phyloP scores from a whole-genome alignment of 2,888 invertebrate species.

The Dynastes hyllus region DNA sequence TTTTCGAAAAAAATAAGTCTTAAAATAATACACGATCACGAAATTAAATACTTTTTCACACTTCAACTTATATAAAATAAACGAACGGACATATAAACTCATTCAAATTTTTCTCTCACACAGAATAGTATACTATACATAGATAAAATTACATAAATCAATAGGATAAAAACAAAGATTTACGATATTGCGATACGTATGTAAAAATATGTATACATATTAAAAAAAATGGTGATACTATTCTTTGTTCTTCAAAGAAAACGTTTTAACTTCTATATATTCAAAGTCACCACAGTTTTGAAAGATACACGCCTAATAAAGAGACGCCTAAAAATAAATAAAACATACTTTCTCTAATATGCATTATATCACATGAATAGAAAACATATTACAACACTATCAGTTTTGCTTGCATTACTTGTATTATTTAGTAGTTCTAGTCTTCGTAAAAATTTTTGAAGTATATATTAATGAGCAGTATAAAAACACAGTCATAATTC shows the following conservation, averaged over 20 bases:
- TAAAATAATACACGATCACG: slow-evolving; percentile 45
- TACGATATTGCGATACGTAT: slow-evolving; percentile 43
- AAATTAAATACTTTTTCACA: slow-evolving; percentile 46
- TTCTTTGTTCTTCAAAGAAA: slow-evolving; percentile 20
- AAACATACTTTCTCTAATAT: slow-evolving; percentile 44
- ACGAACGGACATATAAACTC: slow-evolving; percentile 33
- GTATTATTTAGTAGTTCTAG: slow-evolving; percentile 11
- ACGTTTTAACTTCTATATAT: slow-evolving; percentile 23
- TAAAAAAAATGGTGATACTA: slow-evolving; percentile 15
- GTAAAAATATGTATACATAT: slow-evolving; percentile 32
- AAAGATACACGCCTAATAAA: slow-evolving; percentile 23
- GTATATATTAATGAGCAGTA: slow-evolving; percentile 37
- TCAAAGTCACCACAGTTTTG: slow-evolving; percentile 39
- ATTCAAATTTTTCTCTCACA: slow-evolving; percentile 16
- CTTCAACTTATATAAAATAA: slow-evolving; percentile 37
- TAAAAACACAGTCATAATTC: slow-evolving; percentile 45
- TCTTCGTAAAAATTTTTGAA: slow-evolving; percentile 14
- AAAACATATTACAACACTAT: slow-evolving; percentile 45
- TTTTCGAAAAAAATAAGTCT: slow-evolving; percentile 41
- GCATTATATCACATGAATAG: slow-evolving; percentile 47
- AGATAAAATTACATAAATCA: slow-evolving; percentile 30
- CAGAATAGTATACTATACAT: slow-evolving; percentile 18
- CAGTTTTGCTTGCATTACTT: slow-evolving; percentile 23
- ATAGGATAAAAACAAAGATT: slow-evolving; percentile 36
- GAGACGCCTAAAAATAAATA: slow-evolving; percentile 31